Conservation (phyloP, 1,140 invertebrate species). For the Drosophila ambigua region DNA sequence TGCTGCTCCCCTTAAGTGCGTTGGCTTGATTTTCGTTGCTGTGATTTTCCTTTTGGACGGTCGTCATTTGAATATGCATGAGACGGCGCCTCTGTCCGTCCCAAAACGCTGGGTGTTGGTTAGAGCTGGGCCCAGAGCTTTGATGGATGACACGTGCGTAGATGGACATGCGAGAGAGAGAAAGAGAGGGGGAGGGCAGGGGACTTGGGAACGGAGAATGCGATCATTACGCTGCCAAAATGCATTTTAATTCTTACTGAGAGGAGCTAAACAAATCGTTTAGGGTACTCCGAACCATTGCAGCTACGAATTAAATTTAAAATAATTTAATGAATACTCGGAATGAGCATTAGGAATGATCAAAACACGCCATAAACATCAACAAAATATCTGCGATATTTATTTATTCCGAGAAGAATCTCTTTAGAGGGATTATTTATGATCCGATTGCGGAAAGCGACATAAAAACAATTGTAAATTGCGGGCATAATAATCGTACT, state of each 20-base stretch:
- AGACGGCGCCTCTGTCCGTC: conserved; percentile 3
- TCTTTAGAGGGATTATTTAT: too few relatives aligned
- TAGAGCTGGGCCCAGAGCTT: conserved; percentile 20
- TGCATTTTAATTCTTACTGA: not conserved
- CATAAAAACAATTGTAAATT: too few relatives aligned
- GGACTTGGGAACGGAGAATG: not conserved
- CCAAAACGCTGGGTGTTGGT: not conserved
- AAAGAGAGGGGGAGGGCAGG: not conserved
- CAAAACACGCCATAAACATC: too few relatives aligned
- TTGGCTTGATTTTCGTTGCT: conserved; percentile 73
- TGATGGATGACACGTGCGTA: conserved; percentile 72
- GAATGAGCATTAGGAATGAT: too few relatives aligned
- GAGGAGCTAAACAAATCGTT: too few relatives aligned
- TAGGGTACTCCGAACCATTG: too few relatives aligned
- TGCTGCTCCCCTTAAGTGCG: conserved; percentile 63
- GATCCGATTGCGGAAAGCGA: too few relatives aligned
- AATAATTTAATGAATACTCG: too few relatives aligned
- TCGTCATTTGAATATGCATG: conserved; percentile 77
- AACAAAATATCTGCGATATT: too few relatives aligned
- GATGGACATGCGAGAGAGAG: conserved; percentile 10
- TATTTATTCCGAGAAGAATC: too few relatives aligned
- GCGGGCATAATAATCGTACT: too few relatives aligned
- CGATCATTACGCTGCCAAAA: conserved; percentile 2
- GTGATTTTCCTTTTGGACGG: conserved; percentile 52
- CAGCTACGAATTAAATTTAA: too few relatives aligned